phyloP scores from a whole-genome alignment of 2,888 invertebrate genomes.

The Octodonta nipae region DNA sequence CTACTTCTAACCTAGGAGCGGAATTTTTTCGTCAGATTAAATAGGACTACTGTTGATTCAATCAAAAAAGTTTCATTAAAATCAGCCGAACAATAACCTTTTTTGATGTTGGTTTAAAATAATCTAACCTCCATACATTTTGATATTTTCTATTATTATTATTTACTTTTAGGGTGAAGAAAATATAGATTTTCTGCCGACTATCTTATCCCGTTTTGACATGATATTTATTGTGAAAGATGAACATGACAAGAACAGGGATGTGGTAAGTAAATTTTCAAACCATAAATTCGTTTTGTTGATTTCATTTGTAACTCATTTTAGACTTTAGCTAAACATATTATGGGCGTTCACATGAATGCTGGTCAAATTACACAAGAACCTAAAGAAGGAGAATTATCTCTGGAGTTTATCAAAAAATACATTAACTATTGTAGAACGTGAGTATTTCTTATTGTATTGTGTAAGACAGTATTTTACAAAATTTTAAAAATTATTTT shows the following conservation, averaged over 20 bases:
- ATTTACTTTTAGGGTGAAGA: conserved; percentile 71
- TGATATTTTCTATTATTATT: conserved; percentile 3
- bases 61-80: too few species aligned
- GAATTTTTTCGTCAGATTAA: too few species aligned
- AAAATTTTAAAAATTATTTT: too few species aligned
- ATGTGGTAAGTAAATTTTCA: conserved; percentile 77
- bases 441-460: too few species aligned
- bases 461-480: too few species aligned
- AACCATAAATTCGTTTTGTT: too few species aligned
- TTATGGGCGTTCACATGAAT: conserved; percentile 90
- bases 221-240: conserved; percentile 99
- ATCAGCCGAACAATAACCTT: too few species aligned
- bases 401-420: conserved; percentile 73
- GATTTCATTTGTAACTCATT: too few species aligned
- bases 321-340: conserved; percentile 89
- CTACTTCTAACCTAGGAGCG: too few species aligned
- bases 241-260: conserved; percentile 76
- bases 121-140: too few species aligned
- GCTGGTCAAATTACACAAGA: conserved; percentile 49
- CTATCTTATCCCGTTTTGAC: conserved; percentile 98
- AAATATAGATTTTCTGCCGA: conserved; percentile 99
- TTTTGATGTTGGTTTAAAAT: too few species aligned
- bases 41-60: too few species aligned
- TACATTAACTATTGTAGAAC: conserved; percentile 81
- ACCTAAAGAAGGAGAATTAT: conserved; percentile 66